phyloP scores from a whole-genome alignment of 2,797 vertebrate species.

The Apogon hyalosoma region DNA sequence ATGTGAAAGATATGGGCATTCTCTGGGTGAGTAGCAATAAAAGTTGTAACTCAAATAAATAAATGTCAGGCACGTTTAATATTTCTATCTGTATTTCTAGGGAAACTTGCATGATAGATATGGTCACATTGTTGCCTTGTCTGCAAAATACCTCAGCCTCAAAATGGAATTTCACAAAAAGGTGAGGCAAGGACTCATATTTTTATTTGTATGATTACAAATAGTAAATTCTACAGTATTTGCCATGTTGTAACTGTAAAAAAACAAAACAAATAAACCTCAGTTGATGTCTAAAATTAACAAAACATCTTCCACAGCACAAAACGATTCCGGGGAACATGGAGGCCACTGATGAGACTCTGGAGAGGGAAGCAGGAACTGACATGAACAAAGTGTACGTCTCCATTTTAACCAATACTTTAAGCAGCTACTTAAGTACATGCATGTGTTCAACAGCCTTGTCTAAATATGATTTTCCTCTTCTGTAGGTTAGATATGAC shows the following conservation, averaged over 20 bases:
- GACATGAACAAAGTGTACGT: conserved; percentile 94
- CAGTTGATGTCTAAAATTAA: neutral
- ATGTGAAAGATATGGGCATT: conserved; percentile 89
- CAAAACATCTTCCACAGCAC: conserved; percentile 79
- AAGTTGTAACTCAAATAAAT: neutral
- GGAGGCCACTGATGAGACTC: conserved; percentile 90
- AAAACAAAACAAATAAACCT: neutral
- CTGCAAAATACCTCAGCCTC: conserved; percentile 88
- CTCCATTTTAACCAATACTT: neutral
- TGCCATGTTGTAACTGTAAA: neutral
- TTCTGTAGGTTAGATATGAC: conserved; percentile 73
- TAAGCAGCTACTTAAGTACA: neutral
- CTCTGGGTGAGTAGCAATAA: conserved; percentile 89
- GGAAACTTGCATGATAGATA: conserved; percentile 94
- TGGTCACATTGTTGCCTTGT: conserved; percentile 93
- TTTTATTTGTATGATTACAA: too few species aligned
- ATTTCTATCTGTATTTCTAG: conserved; percentile 68
- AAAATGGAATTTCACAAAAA: conserved; percentile 96
- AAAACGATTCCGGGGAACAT: conserved; percentile 90
- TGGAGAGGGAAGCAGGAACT: conserved; percentile 89
- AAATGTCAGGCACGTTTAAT: neutral
- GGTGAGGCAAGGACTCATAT: conserved; percentile 73
- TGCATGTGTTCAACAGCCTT: neutral
- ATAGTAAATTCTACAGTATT: too few species aligned
- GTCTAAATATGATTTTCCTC: neutral